These are phyloP conservation scores for Lagocephalus sceleratus DNA, from an alignment of 2,797 vertebrate genomes.

Conservation along the genomic window DNA sequence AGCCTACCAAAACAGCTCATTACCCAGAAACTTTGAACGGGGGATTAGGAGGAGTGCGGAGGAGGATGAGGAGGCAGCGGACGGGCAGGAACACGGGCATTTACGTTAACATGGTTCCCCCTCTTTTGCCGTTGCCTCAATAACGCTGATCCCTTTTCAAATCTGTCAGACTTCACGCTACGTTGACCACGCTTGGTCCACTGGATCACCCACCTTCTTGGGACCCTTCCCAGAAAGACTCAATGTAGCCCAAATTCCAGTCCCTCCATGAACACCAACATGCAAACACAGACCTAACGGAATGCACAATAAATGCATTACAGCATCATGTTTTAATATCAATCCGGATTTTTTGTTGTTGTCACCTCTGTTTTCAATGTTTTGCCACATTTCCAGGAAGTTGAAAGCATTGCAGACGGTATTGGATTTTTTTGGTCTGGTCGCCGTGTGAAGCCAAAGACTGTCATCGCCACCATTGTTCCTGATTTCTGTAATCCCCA, in stretches of 20 bases:
- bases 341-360: conserved; percentile 15
- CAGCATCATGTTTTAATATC: neutral
- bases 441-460: conserved; percentile 20
- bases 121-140: conserved; percentile 33
- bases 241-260: conserved; percentile 59
- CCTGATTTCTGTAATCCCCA: conserved; percentile 10
- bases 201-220: conserved; percentile 51
- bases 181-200: conserved; percentile 55
- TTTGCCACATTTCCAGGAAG: conserved; percentile 26
- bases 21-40: conserved; percentile 63
- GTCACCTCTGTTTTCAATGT: conserved; percentile 31
- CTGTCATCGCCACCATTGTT: conserved; percentile 33
- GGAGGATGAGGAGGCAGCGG: conserved; percentile 56
- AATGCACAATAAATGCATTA: neutral
- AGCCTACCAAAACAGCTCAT: conserved; percentile 71
- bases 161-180: conserved; percentile 65
- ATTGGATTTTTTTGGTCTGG: conserved; percentile 28
- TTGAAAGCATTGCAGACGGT: conserved; percentile 28
- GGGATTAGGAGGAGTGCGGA: conserved; percentile 59
- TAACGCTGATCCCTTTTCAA: conserved; percentile 68
- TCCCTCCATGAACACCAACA: too few relatives aligned
- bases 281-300: too few relatives aligned
- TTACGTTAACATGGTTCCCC: conserved; percentile 62
- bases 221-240: conserved; percentile 48
- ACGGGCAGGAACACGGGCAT: conserved; percentile 50